Conservation (phyloP, 2,888 invertebrate genomes). For the Baccha elongata region DNA sequence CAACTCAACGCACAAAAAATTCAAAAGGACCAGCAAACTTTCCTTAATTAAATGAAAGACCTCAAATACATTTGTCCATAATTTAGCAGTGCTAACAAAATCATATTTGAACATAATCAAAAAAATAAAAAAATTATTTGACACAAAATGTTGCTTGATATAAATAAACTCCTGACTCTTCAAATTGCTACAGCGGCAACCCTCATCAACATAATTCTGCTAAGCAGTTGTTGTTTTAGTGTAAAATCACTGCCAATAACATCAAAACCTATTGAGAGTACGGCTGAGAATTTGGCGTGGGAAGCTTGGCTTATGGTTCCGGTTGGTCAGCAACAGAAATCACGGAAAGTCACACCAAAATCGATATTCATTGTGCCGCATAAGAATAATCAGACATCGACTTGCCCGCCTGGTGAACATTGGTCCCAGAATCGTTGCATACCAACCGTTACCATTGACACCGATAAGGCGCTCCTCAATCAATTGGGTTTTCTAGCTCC, state of each 20-base stretch:
- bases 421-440: constrained; percentile 80
- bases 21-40: constrained; percentile 8
- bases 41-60: constrained; percentile 13
- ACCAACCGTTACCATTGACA: constrained; percentile 79
- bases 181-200: constrained; percentile 57
- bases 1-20: constrained; percentile 24
- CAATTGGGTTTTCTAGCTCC: constrained; percentile 76
- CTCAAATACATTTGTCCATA: constrained; percentile 38
- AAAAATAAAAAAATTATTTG: not conserved
- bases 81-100: constrained; percentile 30
- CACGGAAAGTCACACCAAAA: constrained; percentile 82
- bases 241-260: constrained; percentile 80
- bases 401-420: constrained; percentile 78
- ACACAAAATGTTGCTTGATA: constrained; percentile 57
- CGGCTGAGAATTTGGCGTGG: constrained; percentile 81
- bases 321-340: constrained; percentile 79
- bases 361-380: constrained; percentile 81
- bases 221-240: constrained; percentile 32
- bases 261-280: constrained; percentile 81
- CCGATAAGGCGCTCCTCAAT: constrained; percentile 75
- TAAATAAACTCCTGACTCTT: constrained; percentile 46
- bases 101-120: not conserved
- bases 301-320: constrained; percentile 81
- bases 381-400: constrained; percentile 48
- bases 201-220: constrained; percentile 44